These are phyloP conservation scores for Enteromius unitaeniatus DNA, from an alignment of 2,797 vertebrate species.

Conservation along the genomic window DNA sequence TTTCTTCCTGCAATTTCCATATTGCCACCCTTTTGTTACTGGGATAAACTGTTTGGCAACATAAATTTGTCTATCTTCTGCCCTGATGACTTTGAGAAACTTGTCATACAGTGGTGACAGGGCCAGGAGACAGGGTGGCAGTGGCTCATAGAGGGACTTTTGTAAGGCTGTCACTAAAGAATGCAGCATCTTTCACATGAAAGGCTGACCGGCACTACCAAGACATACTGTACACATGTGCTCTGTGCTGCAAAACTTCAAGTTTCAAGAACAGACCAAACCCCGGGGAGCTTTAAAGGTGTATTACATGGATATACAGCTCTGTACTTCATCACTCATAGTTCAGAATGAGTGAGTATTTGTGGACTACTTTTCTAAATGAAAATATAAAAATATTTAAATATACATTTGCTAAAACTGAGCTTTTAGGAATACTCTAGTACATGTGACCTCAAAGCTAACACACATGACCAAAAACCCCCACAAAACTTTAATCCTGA, in stretches of 20 bases:
- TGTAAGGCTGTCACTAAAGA: constrained; percentile 27
- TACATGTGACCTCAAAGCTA: not conserved
- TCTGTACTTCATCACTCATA: not conserved
- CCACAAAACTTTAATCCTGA: not conserved
- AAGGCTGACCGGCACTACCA: constrained; percentile 11
- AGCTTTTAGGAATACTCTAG: not conserved
- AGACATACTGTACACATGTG: constrained; percentile 27
- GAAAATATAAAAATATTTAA: not conserved
- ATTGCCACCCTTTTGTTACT: not conserved
- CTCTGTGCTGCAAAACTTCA: constrained; percentile 10
- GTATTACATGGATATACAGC: constrained; percentile 6
- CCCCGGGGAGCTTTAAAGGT: not conserved
- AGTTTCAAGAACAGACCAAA: constrained; percentile 5
- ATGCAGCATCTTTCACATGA: not conserved
- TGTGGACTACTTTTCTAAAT: not conserved
- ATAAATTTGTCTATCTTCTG: constrained; percentile 29
- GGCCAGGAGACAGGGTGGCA: constrained; percentile 36
- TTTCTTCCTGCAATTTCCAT: not conserved
- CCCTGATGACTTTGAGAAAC: constrained; percentile 23
- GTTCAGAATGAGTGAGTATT: not conserved
- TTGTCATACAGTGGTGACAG: constrained; percentile 31
- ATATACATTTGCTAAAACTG: not conserved
- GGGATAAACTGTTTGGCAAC: constrained; percentile 1
- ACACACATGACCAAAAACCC: not conserved
- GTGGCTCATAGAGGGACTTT: constrained; percentile 19